These are phyloP conservation scores for Tachycineta bicolor DNA, from an alignment of 2,113 vertebrate species.

Conservation along the genomic window DNA sequence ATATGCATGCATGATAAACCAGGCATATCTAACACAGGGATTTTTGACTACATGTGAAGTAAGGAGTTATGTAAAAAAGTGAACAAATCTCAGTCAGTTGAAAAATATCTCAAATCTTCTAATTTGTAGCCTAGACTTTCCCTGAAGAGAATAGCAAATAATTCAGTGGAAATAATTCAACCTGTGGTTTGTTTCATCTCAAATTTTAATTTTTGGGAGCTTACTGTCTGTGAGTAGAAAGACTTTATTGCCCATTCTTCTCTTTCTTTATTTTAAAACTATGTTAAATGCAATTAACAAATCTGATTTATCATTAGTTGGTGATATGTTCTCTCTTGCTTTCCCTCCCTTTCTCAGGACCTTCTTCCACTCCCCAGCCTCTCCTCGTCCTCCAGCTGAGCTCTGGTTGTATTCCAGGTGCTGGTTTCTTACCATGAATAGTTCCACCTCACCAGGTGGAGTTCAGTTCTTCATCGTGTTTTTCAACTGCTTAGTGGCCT, in stretches of 20 bases:
- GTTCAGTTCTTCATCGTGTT: not conserved
- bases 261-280: not conserved
- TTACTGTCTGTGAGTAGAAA: not conserved
- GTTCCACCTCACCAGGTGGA: not conserved
- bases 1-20: not conserved
- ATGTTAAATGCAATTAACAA: not conserved
- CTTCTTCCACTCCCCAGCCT: not conserved
- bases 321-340: not conserved
- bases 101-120: not conserved
- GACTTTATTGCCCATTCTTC: not conserved
- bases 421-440: not conserved
- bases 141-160: not conserved
- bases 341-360: not conserved
- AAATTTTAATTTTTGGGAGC: not conserved
- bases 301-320: not conserved
- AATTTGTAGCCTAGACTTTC: not conserved
- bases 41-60: not conserved
- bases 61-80: not conserved
- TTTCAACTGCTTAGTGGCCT: not conserved
- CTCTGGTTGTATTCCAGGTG: not conserved
- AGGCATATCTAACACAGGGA: not conserved
- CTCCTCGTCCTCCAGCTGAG: not conserved
- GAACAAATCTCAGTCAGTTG: not conserved
- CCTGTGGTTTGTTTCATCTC: not conserved
- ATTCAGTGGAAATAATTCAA: not conserved